These are phyloP conservation scores for Archocentrus centrarchus DNA, from an alignment of 2,113 vertebrate species.

Conservation along the genomic window DNA sequence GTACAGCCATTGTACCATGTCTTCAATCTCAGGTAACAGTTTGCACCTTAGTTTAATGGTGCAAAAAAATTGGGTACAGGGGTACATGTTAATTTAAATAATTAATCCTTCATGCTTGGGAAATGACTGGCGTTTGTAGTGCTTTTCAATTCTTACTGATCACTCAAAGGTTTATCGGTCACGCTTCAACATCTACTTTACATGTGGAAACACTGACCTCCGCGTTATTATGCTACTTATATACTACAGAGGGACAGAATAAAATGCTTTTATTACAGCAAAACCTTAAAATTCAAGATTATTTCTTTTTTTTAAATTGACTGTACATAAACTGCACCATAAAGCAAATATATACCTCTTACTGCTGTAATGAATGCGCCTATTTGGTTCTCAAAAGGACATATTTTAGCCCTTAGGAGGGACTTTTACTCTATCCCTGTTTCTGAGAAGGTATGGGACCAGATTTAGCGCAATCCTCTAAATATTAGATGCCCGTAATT, in stretches of 20 bases:
- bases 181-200: neutral
- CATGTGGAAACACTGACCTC: rapidly evolving
- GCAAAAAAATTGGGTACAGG: rapidly evolving
- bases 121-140: neutral
- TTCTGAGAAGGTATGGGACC: rapidly evolving
- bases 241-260: no score
- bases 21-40: neutral
- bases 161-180: neutral
- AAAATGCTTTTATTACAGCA: no score
- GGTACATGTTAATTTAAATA: neutral
- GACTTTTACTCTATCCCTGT: neutral
- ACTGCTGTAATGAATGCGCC: no score
- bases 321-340: neutral
- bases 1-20: neutral
- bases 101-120: rapidly evolving
- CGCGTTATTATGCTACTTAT: neutral
- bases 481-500: neutral
- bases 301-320: neutral
- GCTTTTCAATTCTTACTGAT: neutral
- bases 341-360: neutral
- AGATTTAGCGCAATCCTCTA: neutral
- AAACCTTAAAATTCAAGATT: no score
- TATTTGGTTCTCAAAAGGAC: neutral
- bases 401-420: neutral
- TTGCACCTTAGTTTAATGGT: neutral